These are phyloP conservation scores for Ganaspis brasiliensis DNA, from an alignment of 2,888 invertebrate genomes.

Conservation along the genomic window DNA sequence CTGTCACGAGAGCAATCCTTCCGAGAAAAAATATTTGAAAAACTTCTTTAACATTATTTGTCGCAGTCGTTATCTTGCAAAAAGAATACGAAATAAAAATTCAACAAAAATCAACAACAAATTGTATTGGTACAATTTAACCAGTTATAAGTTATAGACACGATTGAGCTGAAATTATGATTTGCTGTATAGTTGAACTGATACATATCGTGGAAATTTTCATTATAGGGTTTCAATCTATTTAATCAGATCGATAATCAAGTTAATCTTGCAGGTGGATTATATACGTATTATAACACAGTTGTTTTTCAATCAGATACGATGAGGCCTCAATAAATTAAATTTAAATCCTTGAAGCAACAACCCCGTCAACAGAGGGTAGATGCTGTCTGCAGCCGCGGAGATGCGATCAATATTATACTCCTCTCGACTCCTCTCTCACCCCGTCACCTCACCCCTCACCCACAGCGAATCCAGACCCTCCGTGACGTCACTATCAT, in stretches of 20 bases:
- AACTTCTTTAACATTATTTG: neutral
- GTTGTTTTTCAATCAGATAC: conserved; percentile 56
- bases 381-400: conserved; percentile 79
- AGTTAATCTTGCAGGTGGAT: conserved; percentile 50
- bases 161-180: conserved; percentile 45
- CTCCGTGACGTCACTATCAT: conserved; percentile 79
- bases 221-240: conserved; percentile 16
- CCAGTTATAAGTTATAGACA: conserved; percentile 42
- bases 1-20: conserved; percentile 15
- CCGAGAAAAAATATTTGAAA: neutral
- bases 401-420: conserved; percentile 80
- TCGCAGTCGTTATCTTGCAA: too few relatives aligned
- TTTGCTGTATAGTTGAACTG: neutral
- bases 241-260: conserved; percentile 31
- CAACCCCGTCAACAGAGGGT: conserved; percentile 79
- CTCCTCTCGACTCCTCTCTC: conserved; percentile 66
- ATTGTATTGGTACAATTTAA: conserved; percentile 5
- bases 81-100: too few relatives aligned
- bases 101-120: too few relatives aligned
- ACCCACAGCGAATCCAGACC: conserved; percentile 49
- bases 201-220: conserved; percentile 17
- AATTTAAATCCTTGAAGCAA: conserved; percentile 77
- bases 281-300: conserved; percentile 45
- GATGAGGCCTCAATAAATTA: conserved; percentile 66
- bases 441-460: conserved; percentile 57